Evolutionary conservation across 2,888 invertebrate genomes (phyloP), one percentile per base, ranked within the genome.

Genomic region (Lasioglossum malachurum): DNA sequence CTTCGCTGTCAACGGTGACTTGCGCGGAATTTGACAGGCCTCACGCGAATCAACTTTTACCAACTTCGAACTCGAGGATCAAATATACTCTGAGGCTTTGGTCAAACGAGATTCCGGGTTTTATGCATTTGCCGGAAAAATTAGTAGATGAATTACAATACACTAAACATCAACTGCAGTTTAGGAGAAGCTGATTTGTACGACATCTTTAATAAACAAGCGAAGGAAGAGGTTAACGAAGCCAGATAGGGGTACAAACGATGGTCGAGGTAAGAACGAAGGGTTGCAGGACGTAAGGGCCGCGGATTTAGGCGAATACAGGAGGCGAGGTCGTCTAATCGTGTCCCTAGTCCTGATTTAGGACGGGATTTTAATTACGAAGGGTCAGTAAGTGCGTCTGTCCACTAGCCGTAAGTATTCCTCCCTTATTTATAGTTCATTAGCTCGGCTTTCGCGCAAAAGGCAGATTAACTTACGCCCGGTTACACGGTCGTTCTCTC

Each of bases 341-440:
- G 91, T 88, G 83, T 89, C 89, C 89, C 90, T 92, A 93, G 94
- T 93, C 94, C 89, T 94, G 94, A 94, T 94, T 94, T 94, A 94
- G 94, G 91, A 88, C 89, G 91, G 94, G 94, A 94, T 93, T 93
- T 94, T 94, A 94, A 94, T 94, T 94, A 93, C 92, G 86, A 89
- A 94, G 94, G 94, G 94, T 93, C 93, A 94, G 92, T 93, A 92
- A 94, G 92, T 91, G 89, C 84, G 87, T 87, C 91, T 90, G 89
- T 90, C 91, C 90, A 89, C 89, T 90, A 83, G 88, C 87, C 82
- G 86, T 88, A 89, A 91, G 91, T 91, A 92, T 92, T 87, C 84
- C 88, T 85, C 93, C 92, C 91, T 93, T 94, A 93, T 93, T 93
- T 93, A 94, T 93, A 92, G 93, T 92, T 94, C 93, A 94, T 93